Conservation (phyloP, 2,888 invertebrate genomes). For the Drosophila barbarae region DNA sequence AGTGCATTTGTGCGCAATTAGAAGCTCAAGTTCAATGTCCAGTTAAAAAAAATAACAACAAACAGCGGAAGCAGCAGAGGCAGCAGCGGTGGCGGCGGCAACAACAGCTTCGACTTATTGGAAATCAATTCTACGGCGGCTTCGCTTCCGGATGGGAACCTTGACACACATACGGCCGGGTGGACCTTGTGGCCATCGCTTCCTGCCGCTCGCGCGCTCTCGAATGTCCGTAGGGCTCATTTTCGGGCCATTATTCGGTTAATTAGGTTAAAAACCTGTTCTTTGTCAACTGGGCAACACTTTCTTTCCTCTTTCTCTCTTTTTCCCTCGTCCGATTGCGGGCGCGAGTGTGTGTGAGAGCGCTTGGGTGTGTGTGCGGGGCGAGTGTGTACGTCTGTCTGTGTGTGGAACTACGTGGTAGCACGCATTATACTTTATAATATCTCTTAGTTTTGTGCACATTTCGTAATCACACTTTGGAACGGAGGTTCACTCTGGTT, state of each 20-base stretch:
- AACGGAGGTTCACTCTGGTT: slow-evolving; percentile 35
- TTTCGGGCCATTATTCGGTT: slow-evolving; percentile 41
- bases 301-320: slow-evolving; percentile 53
- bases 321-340: slow-evolving; percentile 22
- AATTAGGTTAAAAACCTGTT: slow-evolving; percentile 73
- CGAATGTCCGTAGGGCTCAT: slow-evolving; percentile 16
- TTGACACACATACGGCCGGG: slow-evolving; percentile 45
- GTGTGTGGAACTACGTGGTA: slow-evolving; percentile 62
- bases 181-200: slow-evolving; percentile 22
- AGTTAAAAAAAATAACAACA: slow-evolving; percentile 22
- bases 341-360: slow-evolving; percentile 5
- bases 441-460: slow-evolving; percentile 44
- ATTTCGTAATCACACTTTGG: slow-evolving; percentile 65
- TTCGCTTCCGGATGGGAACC: slow-evolving; percentile 42
- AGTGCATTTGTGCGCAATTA: slow-evolving; percentile 36
- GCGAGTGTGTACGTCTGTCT: slow-evolving; percentile 12
- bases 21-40: slow-evolving; percentile 60
- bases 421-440: slow-evolving; percentile 60
- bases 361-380: slow-evolving; percentile 10
- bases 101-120: slow-evolving; percentile 28
- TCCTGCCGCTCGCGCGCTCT: slow-evolving; percentile 20
- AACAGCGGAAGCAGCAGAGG: slow-evolving; percentile 1
- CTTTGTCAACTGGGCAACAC: slow-evolving; percentile 64
- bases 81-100: slow-evolving; percentile 15
- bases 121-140: slow-evolving; percentile 28